Evolutionary conservation across 53 echinoderm and acorn worm genomes (phyloP), one percentile per base, ranked within the genome.

Genomic region (Echinarachnius parma): DNA sequence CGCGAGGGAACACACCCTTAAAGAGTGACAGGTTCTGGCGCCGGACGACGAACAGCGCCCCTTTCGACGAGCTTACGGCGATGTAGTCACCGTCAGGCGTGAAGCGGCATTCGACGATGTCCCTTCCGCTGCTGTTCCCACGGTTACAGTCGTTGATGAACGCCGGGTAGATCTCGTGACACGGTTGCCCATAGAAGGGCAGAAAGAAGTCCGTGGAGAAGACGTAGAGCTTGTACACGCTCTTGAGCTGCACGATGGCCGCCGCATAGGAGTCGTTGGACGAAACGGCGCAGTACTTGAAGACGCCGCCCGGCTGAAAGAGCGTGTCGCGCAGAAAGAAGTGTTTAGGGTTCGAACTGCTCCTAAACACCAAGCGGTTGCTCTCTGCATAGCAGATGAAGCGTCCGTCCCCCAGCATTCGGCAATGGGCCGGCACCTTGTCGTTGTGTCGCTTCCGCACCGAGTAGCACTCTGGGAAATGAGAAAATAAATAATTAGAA

Each of bases 351-450:
- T 92, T 82, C 58, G 84, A 84, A 28, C 87, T 84, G 53, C 82
- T 87, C 15, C 92, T 65, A 59, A 92, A 86, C 34, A 87, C 83
- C 60, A 92, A 64, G 15, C 87, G 83, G 48, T 76, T 87, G 68
- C 81, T 71, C 60, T 92, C 92, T 4, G 86, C 78, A 74, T 87
- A 92, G 59, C 93, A 93, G 39, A 93, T 80, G 56, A 78, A 93
- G 48, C 83, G 61, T 4, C 86, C 89, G 52, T 89, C 89, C 3
- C 86, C 89, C 1, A 82, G 67, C 75, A 89, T 86, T 48, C 89
- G 77, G 34, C 89, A 86, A 49, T 86, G 86, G 65, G 93, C 81
- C 62, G 92, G 28, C 37, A 83, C 83, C 28, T 67, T 63, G 53
- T 68, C 68, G 45, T 77, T 83, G 61, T 83, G 77, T 26, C 77